Base-by-base conservation (phyloP, 2,888 invertebrate genomes). In the Drosophila putrida region DNA sequence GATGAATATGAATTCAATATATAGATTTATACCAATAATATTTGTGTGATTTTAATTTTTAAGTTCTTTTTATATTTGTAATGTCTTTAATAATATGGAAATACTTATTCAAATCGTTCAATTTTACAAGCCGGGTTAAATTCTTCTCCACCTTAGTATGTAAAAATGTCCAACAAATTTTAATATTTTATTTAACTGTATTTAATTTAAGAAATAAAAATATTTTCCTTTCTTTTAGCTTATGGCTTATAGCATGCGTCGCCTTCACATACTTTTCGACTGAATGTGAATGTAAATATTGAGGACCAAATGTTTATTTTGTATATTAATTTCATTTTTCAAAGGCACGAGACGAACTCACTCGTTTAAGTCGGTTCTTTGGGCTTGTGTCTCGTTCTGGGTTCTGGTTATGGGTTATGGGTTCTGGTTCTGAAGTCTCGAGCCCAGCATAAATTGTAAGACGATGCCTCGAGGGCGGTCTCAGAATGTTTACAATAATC, bases 391-490 rank as follows among this genome's bases (percentile, higher is more conserved):
- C 11, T 20, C 20, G 15, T n/a, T 33, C 35, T 51, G 49, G 49
- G 13, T 36, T 36, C 50, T n/a, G n/a, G n/a, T n/a, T n/a, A n/a
- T 49, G 61, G 35, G 27, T 51, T 60, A 9, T 41, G 15, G 20
- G 20, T 43, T 57, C 49, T 35, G 57, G 25, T 28, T 57, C 49
- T 35, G 57, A 31, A 25, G 20, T 53, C 66, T 53, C 66, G 43
- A 57, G 63, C 71, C 67, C 65, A 78, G 84, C 79, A 79, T 77
- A 82, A 81, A 81, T 72, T 81, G 82, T 75, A 83, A 87, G 65
- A 50, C 58, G 79, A 87, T 79, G 70, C 82, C 87, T 50, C 25
- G 64, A 64, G 76, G 78, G 70, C 71, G 70, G 46, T 61, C 57
- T 41, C 31, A 25, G 72, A 69, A 50, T 57, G 74, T 69, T 74